phyloP scores from a whole-genome alignment of 2,113 vertebrate genomes.

The Grammomys surdaster region DNA sequence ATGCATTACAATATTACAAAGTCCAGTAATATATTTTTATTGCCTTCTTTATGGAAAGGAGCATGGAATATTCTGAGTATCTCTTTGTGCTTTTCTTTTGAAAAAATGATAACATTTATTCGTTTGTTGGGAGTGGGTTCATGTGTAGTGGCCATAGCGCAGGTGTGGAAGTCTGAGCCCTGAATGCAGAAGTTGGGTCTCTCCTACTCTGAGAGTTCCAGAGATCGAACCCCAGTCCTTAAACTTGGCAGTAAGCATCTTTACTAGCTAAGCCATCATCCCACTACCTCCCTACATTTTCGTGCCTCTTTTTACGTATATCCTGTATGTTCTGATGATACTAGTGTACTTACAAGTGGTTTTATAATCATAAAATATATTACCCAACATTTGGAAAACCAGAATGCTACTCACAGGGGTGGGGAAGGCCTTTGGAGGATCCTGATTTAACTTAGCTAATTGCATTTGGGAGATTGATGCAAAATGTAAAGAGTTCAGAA shows the following conservation, averaged over 20 bases:
- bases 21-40: not conserved
- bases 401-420: not conserved
- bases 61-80: not conserved
- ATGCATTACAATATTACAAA: not conserved
- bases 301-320: not conserved
- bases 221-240: not conserved
- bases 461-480: conserved; percentile 63
- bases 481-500: conserved; percentile 47
- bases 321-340: not conserved
- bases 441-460: conserved; percentile 59
- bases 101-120: not conserved
- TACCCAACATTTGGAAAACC: conserved; percentile 34
- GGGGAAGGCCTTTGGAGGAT: not conserved
- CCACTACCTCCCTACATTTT: no score
- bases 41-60: not conserved
- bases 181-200: not conserved
- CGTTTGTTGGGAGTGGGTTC: not conserved
- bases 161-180: not conserved
- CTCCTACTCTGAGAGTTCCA: not conserved
- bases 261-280: not conserved
- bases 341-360: not conserved
- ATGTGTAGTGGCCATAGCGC: no score
- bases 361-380: conserved; percentile 27
- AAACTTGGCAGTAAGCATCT: not conserved
- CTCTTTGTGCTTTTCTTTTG: not conserved